Evolutionary conservation across 2,113 vertebrate species (phyloP), one percentile per base, ranked within the genome.

Genomic region (Elgaria multicarinata): DNA sequence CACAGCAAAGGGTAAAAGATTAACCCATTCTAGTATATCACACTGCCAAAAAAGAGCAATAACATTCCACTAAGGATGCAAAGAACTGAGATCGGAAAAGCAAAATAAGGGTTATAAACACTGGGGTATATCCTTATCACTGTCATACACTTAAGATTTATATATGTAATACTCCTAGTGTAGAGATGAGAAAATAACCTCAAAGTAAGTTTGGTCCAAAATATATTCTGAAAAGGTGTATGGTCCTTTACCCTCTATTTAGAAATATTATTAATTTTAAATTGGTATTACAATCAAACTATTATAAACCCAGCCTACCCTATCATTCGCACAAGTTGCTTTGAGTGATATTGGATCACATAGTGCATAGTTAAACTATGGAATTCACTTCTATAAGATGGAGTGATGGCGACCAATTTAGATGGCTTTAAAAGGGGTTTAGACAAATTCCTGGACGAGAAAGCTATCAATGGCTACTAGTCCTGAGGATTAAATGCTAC

Each of bases 41-140:
- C 58, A 33, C 46, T 89, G 39, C 55, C 86, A 88, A 88, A 87
- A 39, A 83, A 83, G 82, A 91, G 22, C 26, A 88, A 85, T 87
- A 87, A 53, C 58, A 79, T 78, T 87, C 75, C 74, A 78, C 75
- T 87, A 16, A 64, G 75, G 36, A 46, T 92, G 53, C 7, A 39
- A 90, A 76, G 75, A 10, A 2, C 9, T 2, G 53, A 24, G 76
- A 71, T 50, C 85, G 9, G 31, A 66, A 78, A 77, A 90, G n/a
- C 3, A 22, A 55, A 66, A 85, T 66, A 36, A 78, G 62, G 16
- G 3, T 82, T 88, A 85, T 13, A 24, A 33, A 3, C 8, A 6
- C 44, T 24, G 2, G 87, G 80, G 77, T 92, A 79, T 87, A 76
- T 24, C n/a, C 0, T 0, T 39, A 58, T 66, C 53, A 66, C 79